These are phyloP conservation scores for Sinhomidia bicolor DNA, from an alignment of 2,888 invertebrate genomes.

Conservation along the genomic window DNA sequence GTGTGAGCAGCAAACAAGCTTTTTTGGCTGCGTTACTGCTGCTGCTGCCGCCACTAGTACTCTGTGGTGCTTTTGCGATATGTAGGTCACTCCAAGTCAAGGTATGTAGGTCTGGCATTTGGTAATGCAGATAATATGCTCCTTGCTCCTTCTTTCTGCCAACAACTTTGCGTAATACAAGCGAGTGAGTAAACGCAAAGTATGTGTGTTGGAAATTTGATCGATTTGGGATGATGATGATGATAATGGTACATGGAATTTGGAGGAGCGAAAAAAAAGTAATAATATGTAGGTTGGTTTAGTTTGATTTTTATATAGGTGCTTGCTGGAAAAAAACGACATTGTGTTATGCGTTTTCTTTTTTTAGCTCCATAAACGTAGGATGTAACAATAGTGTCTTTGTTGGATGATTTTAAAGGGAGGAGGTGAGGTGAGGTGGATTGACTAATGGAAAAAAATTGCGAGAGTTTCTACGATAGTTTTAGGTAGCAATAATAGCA, in stretches of 20 bases:
- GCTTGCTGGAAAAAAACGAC: too few species aligned
- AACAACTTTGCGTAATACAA: not conserved
- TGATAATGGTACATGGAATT: not conserved
- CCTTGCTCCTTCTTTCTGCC: not conserved
- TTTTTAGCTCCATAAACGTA: not conserved
- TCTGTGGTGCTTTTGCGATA: constrained; percentile 38
- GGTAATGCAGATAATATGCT: constrained; percentile 47
- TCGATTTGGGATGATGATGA: constrained; percentile 10
- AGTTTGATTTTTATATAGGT: not conserved
- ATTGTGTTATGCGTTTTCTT: not conserved
- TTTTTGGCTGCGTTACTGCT: constrained; percentile 12
- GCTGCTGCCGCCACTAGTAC: too few species aligned
- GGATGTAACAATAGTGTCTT: too few species aligned
- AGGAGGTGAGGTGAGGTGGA: too few species aligned
- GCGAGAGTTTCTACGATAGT: too few species aligned
- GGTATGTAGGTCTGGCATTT: constrained; percentile 52
- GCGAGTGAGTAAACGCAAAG: not conserved
- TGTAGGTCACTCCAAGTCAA: constrained; percentile 62
- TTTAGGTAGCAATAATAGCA: too few species aligned
- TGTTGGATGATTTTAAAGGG: too few species aligned
- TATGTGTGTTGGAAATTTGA: not conserved
- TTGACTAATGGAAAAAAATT: too few species aligned
- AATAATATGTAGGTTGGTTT: not conserved
- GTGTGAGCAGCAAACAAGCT: constrained; percentile 23
- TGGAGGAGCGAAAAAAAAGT: not conserved